Percentiles rank a stretch among this genome's conserved stretches.
Evolutionary conservation across 2,113 vertebrate genomes (phyloP).

Genomic region (Sigmodon hispidus): DNA sequence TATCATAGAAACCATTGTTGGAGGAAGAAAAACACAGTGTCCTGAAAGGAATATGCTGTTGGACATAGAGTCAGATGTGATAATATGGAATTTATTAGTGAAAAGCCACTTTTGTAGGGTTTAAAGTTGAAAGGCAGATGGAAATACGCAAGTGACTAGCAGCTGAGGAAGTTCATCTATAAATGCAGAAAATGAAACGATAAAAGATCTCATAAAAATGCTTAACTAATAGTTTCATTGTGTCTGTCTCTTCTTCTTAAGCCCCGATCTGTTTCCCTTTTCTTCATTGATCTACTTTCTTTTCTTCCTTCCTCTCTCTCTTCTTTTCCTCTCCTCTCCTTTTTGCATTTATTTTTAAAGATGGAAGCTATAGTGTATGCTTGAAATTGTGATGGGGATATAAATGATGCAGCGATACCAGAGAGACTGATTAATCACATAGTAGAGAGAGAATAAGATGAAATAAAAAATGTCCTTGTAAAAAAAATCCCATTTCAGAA

Average conservation of each 20-base stretch:
- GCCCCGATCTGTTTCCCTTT: neutral
- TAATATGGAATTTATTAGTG: neutral
- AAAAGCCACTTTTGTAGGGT: neutral
- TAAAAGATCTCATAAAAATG: neutral
- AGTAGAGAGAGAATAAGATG: neutral
- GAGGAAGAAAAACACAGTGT: neutral
- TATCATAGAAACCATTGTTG: neutral
- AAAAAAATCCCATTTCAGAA: neutral
- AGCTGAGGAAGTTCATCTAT: neutral
- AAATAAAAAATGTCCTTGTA: neutral
- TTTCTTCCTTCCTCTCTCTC: too few relatives aligned
- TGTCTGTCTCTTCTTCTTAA: neutral
- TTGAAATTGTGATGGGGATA: neutral
- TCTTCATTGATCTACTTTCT: accelerated
- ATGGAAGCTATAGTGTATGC: neutral
- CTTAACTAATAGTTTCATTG: neutral
- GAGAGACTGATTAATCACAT: neutral
- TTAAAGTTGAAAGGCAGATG: neutral
- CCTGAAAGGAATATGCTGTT: neutral
- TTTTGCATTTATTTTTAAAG: neutral
- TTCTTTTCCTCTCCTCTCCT: accelerated
- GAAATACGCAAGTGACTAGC: neutral
- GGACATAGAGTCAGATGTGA: neutral
- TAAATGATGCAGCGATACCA: neutral
- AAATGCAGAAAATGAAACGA: neutral